phyloP scores from a whole-genome alignment of 2,113 vertebrate species.

The Poeciliopsis prolifica region DNA sequence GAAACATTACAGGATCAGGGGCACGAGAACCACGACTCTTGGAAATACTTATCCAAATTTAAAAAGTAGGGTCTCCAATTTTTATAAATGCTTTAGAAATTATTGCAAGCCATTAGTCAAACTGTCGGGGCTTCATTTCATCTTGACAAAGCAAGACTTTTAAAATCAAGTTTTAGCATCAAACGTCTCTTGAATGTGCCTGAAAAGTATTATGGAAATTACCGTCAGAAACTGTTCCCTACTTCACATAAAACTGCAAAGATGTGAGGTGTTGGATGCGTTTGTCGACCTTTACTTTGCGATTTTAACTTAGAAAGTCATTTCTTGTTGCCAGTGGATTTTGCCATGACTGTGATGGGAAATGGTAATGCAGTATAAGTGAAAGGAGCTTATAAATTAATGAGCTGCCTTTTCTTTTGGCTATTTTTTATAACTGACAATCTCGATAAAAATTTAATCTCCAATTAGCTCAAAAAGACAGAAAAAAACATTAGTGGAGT shows the following conservation, averaged over 20 bases:
- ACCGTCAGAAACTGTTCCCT: not conserved
- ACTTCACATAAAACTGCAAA: not conserved
- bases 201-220: not conserved
- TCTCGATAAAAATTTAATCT: constrained; percentile 1
- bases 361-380: not conserved
- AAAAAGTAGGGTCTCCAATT: too few relatives aligned
- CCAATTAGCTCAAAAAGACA: constrained; percentile 31
- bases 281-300: constrained; percentile 4
- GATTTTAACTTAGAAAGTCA: constrained; percentile 1
- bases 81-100: not conserved
- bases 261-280: not conserved
- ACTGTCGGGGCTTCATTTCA: not conserved
- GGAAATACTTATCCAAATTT: too few relatives aligned
- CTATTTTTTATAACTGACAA: not conserved
- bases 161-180: not conserved
- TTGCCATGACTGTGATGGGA: constrained; percentile 10
- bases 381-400: not conserved
- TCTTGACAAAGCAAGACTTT: not conserved
- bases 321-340: not conserved
- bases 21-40: too few relatives aligned
- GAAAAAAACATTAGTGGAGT: not conserved
- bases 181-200: not conserved
- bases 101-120: not conserved
- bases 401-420: not conserved
- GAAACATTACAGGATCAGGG: too few relatives aligned